phyloP scores from a whole-genome alignment of 2,113 vertebrate genomes.

The Trematocara stigmaticum region DNA sequence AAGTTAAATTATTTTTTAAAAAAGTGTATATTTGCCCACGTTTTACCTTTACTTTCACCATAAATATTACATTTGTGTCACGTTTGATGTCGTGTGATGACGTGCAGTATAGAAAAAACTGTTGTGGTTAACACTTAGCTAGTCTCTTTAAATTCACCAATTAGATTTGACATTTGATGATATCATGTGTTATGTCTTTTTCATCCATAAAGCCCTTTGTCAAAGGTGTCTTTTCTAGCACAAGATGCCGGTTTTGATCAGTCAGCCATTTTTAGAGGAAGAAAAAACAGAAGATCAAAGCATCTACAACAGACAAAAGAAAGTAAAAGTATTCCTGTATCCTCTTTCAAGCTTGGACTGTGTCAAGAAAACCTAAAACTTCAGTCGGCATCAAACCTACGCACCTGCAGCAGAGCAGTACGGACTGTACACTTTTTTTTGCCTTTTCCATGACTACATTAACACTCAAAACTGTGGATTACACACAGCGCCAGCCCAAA shows the following conservation, averaged over 20 bases:
- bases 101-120: neutral
- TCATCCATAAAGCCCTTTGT: neutral
- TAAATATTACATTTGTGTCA: neutral
- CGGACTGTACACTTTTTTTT: neutral
- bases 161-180: neutral
- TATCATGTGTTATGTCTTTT: neutral
- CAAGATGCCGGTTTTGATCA: neutral
- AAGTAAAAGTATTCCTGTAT: neutral
- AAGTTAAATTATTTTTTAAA: neutral
- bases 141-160: neutral
- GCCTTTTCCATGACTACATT: neutral
- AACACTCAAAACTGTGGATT: neutral
- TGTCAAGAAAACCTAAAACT: slow-evolving; percentile 12
- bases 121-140: neutral
- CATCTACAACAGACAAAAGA: neutral
- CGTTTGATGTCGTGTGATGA: neutral
- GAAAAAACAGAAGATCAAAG: neutral
- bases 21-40: neutral
- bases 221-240: neutral
- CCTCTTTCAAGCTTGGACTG: neutral
- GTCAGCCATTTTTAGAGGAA: neutral
- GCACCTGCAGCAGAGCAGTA: neutral
- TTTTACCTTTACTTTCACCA: neutral
- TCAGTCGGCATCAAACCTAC: neutral
- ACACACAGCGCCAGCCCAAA: neutral